A percentile compares a stretch with the other conserved stretches of the same genome.
These are phyloP conservation scores for Gambusia yucatana DNA, from an alignment of 2,797 vertebrate species.

Conservation along the genomic window DNA sequence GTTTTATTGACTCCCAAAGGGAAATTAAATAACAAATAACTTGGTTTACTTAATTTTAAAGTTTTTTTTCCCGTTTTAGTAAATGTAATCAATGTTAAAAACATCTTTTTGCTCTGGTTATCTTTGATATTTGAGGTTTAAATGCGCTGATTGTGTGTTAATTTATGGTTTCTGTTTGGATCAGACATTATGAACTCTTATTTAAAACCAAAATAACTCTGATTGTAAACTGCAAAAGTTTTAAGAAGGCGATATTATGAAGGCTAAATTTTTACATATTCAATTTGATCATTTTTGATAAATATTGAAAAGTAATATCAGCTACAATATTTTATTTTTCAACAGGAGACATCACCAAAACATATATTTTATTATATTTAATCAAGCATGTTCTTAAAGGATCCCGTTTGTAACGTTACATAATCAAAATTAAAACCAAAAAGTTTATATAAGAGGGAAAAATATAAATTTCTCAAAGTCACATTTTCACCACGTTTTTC, in stretches of 20 bases:
- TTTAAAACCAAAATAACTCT: not conserved
- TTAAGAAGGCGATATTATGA: not conserved
- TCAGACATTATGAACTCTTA: not conserved
- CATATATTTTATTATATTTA: not conserved
- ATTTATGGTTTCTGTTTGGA: not conserved
- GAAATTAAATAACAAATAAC: not conserved
- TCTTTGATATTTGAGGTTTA: not conserved
- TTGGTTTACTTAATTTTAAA: not conserved
- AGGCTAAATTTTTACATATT: not conserved
- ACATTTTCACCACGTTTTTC: too few relatives aligned
- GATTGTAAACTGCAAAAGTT: not conserved
- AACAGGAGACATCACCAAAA: not conserved
- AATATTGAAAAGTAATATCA: not conserved
- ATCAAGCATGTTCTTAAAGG: not conserved
- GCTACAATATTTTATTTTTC: not conserved
- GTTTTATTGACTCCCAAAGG: too few relatives aligned
- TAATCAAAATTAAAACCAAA: not conserved
- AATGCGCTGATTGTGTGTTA: not conserved
- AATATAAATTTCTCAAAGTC: too few relatives aligned
- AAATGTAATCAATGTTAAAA: not conserved
- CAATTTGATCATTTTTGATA: not conserved
- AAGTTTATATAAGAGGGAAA: not conserved
- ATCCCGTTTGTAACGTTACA: too few relatives aligned
- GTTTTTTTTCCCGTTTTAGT: not conserved
- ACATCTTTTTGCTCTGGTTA: not conserved